Evolutionary conservation across 2,888 invertebrate genomes (phyloP), one percentile per base, ranked within the genome.

Genomic region (Aphrophora alni): DNA sequence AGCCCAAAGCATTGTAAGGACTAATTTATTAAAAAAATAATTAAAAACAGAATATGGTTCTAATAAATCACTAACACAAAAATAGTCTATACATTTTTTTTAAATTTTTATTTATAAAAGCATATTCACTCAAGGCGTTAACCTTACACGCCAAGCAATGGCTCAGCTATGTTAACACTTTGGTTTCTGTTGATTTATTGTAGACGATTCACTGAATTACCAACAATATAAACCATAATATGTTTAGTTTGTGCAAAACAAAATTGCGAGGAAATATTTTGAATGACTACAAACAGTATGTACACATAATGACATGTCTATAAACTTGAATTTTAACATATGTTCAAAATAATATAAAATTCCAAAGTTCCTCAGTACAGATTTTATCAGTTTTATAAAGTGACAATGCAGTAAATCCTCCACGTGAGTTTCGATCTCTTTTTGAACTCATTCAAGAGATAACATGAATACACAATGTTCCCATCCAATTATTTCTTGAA

Each of bases 121-220:
- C 59, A n/a, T n/a, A n/a, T n/a, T n/a, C n/a, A 59, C 59, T 59
- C 59, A 59, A 59, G 59, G 59, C 14, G 59, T 59, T 59, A 59
- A 59, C 5, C 59, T 2, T 21, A 21, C 21, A 59, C 4, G 59
- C 59, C 21, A 59, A 59, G 59, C 59, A 59, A 59, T 7, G 2
- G 59, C 59, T 59, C 10, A 59, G 21, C 59, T 59, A 12, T 59
- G 59, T 59, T 21, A 59, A 59, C 59, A 59, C 59, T 59, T 59
- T 59, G 59, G 14, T 59, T 59, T 59, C 21, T 59, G 59, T 59
- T 59, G 59, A 59, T 21, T 59, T 59, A 21, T 21, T 14, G 44
- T 44, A 59, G 59, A 59, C 59, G 21, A 59, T 59, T 59, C 59
- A 59, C 59, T 21, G 21, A 59, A 59, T 59, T 59, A 21, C 59